Evolutionary conservation across 2,113 vertebrate species (phyloP), one percentile per base, ranked within the genome.

Genomic region (Tenebrosternarchus preto): DNA sequence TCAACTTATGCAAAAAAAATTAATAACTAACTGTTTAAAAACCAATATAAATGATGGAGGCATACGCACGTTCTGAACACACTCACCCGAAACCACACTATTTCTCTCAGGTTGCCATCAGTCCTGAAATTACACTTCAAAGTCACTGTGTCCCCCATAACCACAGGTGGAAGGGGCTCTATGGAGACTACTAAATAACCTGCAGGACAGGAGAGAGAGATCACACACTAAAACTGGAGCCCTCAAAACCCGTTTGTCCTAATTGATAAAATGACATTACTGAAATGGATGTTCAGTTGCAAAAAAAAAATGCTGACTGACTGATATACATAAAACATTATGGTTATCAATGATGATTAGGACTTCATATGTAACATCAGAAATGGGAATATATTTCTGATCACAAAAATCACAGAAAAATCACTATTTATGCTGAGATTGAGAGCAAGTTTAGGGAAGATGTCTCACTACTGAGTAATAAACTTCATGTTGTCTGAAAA

Each of bases 71-170:
- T 66, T 84, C n/a, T 72, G 70, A 80, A 76, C 3, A 36, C 17
- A 46, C 95, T 96, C 91, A 97, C 96, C 94, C 94, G 91, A 90
- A 98, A 98, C 97, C 96, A 98, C 78, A 96, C 96, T 16, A 98
- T 96, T 88, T 98, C 97, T 24, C 95, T 84, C 92, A 98, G 95
- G 84, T 93, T 94, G 20, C 97, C 95, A 6, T 98, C 96, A 0
- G 97, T 98, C 88, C 93, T 95, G 93, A 98, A 98, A 93, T 96
- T 98, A 87, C 97, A 98, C 93, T 96, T 98, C 79, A 98, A 87
- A 19, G 95, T 97, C 79, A 98, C 95, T 0, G 97, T 95, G 2
- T 98, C 97, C 79, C 97, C 97, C 27, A 96, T 95, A 82, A 98
- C 95, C 57, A 96, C 95, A 0, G 95, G 95, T 0, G 95, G 95